These are phyloP conservation scores for Papilio dardanus DNA, from an alignment of 1,140 invertebrate genomes.

Conservation along the genomic window DNA sequence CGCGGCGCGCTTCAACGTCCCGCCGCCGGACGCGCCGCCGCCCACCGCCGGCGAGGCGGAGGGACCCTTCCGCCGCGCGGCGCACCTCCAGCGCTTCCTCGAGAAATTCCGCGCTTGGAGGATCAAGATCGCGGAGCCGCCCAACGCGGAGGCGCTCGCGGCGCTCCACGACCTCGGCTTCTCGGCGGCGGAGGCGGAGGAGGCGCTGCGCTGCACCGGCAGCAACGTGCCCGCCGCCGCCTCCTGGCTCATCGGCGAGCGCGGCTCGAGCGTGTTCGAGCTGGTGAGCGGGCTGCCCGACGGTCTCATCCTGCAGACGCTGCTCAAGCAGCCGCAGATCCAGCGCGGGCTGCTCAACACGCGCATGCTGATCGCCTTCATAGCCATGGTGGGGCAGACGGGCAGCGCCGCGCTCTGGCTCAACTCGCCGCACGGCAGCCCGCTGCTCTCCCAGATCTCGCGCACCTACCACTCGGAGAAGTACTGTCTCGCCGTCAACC, in stretches of 20 bases:
- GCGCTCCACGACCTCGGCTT: constrained; percentile 68
- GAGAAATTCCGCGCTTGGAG: constrained; percentile 72
- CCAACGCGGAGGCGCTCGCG: constrained; percentile 60
- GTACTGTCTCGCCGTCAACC: constrained; percentile 74
- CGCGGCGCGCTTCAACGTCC: constrained; percentile 51
- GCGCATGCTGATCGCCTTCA: constrained; percentile 75
- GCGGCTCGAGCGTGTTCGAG: constrained; percentile 70
- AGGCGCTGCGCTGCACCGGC: constrained; percentile 61
- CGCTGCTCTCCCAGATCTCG: constrained; percentile 70
- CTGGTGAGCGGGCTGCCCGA: constrained; percentile 69
- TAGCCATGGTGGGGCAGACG: constrained; percentile 72
- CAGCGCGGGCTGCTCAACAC: constrained; percentile 72
- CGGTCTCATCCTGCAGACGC: constrained; percentile 62
- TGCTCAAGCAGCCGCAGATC: constrained; percentile 73
- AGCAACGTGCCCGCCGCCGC: constrained; percentile 72
- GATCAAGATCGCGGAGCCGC: constrained; percentile 56
- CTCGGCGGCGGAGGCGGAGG: constrained; percentile 56
- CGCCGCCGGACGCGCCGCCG: constrained; percentile 34
- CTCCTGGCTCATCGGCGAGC: constrained; percentile 69
- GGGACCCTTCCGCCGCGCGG: constrained; percentile 58
- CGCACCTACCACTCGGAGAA: constrained; percentile 77
- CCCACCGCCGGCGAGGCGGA: constrained; percentile 38
- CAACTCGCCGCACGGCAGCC: constrained; percentile 72
- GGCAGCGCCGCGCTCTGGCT: constrained; percentile 71
- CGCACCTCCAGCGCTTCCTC: constrained; percentile 67